A percentile compares a stretch with the other conserved stretches of the same genome.
Conservation (phyloP, 2,888 invertebrate genomes). For the Drosophila mettleri region DNA sequence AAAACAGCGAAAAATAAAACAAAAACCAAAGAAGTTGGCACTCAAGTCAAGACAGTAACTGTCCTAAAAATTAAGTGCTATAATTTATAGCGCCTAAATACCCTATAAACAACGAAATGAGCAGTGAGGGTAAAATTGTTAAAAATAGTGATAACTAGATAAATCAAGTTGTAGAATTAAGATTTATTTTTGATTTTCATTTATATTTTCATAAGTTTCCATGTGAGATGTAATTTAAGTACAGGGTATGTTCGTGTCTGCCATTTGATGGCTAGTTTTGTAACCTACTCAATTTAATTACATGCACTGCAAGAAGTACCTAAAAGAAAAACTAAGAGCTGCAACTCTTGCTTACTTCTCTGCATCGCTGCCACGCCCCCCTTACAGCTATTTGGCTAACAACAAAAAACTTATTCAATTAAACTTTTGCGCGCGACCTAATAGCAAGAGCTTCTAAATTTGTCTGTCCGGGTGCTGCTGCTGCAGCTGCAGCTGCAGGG, state of each 20-base stretch:
- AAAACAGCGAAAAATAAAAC: neutral
- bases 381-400: conserved; percentile 20
- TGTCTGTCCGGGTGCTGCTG: conserved; percentile 9
- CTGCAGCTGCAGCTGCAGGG: conserved; percentile 2
- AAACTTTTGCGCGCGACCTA: conserved; percentile 67
- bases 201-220: too few species aligned
- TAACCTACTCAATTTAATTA: conserved; percentile 68
- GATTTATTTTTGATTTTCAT: neutral
- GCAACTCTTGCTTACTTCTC: conserved; percentile 23
- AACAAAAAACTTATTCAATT: conserved; percentile 75
- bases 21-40: conserved; percentile 8
- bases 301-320: conserved; percentile 38
- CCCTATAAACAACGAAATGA: neutral
- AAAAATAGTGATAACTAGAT: neutral
- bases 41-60: conserved; percentile 11
- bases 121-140: neutral
- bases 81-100: conserved; percentile 2
- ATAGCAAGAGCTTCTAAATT: conserved; percentile 57
- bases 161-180: neutral
- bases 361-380: neutral
- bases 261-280: neutral
- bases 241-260: conserved; percentile 15
- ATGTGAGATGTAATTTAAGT: neutral
- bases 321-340: conserved; percentile 37
- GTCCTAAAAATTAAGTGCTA: neutral